A percentile compares a stretch with the other conserved stretches of the same genome.
phyloP scores from a whole-genome alignment of 2,888 invertebrate genomes.

The Cheiracanthium punctorium region DNA sequence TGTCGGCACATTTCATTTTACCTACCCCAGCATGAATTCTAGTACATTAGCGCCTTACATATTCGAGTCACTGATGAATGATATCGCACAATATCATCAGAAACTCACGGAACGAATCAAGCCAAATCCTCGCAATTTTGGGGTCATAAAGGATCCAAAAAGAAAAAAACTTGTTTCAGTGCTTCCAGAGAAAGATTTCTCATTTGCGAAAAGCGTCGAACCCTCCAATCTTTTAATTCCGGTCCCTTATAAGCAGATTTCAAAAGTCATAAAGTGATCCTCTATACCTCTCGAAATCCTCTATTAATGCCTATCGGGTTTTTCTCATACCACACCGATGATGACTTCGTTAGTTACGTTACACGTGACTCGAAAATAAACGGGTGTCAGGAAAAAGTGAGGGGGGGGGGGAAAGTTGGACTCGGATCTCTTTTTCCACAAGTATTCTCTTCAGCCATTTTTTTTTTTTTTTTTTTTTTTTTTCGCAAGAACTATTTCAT shows the following conservation, averaged over 20 bases:
- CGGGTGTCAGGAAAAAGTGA: conserved; percentile 38
- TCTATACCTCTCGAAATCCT: not conserved
- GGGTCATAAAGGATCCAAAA: not conserved
- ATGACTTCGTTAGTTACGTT: conserved; percentile 57
- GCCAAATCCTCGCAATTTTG: not conserved
- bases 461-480: not conserved
- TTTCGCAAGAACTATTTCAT: conserved; percentile 53
- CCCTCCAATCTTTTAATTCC: conserved; percentile 59
- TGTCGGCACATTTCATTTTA: too few relatives aligned
- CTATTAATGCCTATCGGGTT: conserved; percentile 68
- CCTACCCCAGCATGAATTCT: too few relatives aligned
- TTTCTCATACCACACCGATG: conserved; percentile 35
- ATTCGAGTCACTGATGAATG: not conserved
- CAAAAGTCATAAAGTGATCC: conserved; percentile 40
- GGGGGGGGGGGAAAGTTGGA: too few relatives aligned
- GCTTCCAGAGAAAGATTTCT: conserved; percentile 23
- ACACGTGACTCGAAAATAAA: conserved; percentile 65
- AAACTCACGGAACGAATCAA: not conserved
- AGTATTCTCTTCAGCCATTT: too few relatives aligned
- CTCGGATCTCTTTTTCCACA: conserved; percentile 12
- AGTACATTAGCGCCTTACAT: not conserved
- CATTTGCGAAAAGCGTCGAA: conserved; percentile 39
- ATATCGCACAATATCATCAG: not conserved
- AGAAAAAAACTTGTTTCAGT: not conserved
- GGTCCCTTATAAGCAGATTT: not conserved